A percentile compares a stretch with the other conserved stretches of the same genome.
phyloP scores from a whole-genome alignment of 2,888 invertebrate genomes.

The Papilio protenor region DNA sequence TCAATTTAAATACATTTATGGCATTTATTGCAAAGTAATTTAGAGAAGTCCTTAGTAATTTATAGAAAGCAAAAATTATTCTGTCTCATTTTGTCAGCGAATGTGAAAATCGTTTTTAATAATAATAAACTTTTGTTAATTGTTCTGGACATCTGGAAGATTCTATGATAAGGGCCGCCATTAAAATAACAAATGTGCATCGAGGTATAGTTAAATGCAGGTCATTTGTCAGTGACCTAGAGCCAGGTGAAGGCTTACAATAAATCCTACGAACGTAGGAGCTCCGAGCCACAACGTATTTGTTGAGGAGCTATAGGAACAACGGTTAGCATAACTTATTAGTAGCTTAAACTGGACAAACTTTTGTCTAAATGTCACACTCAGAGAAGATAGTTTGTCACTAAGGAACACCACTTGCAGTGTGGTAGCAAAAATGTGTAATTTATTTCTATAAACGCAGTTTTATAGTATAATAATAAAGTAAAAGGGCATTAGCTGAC shows the following conservation, averaged over 20 bases:
- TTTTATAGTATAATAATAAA: neutral
- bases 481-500: neutral
- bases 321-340: neutral
- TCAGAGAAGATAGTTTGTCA: neutral
- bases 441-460: no score
- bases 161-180: neutral
- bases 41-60: no score
- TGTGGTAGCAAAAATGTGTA: neutral
- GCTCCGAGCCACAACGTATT: neutral
- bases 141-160: no score
- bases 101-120: no score
- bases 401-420: neutral
- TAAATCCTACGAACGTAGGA: neutral
- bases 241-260: conserved; percentile 2
- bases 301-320: neutral
- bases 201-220: neutral
- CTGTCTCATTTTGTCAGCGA: no score
- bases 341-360: neutral
- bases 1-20: neutral
- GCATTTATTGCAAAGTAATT: no score
- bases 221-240: neutral
- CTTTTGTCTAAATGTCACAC: neutral
- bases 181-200: neutral
- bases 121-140: no score
- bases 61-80: no score